These are phyloP conservation scores for Agrypnia vestita DNA, from an alignment of 1,140 invertebrate genomes.

Conservation along the genomic window DNA sequence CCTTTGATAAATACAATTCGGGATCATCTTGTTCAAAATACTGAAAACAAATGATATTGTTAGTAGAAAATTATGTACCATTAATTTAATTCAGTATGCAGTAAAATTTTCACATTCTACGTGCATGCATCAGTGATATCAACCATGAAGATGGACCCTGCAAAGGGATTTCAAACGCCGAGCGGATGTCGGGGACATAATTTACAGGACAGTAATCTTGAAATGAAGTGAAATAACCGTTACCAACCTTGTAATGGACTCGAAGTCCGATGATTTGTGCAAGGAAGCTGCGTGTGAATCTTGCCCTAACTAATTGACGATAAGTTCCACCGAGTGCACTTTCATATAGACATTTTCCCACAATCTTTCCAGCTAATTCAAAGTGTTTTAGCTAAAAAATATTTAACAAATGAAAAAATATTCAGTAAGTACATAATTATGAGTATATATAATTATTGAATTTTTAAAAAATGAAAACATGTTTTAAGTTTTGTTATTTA, in stretches of 20 bases:
- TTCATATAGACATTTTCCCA: constrained; percentile 95
- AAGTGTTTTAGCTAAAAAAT: constrained; percentile 87
- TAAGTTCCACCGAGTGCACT: constrained; percentile 91
- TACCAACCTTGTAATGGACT: constrained; percentile 88
- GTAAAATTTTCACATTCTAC: not conserved
- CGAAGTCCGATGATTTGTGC: constrained; percentile 94
- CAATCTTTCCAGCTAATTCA: constrained; percentile 94
- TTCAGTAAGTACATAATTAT: no score
- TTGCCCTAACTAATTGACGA: constrained; percentile 89
- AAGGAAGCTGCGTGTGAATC: constrained; percentile 94
- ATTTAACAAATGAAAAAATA: no score
- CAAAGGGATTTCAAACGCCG: no score
- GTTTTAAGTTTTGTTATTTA: no score
- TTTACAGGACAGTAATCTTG: no score
- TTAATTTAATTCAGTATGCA: not conserved
- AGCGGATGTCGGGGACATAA: no score
- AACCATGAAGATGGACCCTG: no score
- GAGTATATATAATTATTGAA: no score
- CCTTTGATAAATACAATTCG: constrained; percentile 91
- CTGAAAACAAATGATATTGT: constrained; percentile 69
- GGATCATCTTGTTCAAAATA: constrained; percentile 98
- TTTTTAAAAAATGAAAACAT: no score
- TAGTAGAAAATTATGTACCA: not conserved
- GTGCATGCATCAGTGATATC: no score
- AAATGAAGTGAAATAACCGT: no score